Conservation (phyloP, 2,888 invertebrate genomes). For the Julus scanicus region DNA sequence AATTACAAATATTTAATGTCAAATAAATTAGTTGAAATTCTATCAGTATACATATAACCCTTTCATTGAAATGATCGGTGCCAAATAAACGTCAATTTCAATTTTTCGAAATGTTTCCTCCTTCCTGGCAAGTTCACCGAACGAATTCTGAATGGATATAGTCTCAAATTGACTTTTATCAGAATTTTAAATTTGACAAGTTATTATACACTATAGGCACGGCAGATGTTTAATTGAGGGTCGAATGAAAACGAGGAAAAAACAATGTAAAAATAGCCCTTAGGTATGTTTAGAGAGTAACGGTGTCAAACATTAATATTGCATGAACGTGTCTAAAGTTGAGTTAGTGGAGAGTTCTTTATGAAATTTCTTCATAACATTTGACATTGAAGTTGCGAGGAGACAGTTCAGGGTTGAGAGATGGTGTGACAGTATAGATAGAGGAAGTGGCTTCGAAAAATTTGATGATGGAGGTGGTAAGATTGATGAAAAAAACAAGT, state of each 20-base stretch:
- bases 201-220: background rate
- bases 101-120: background rate
- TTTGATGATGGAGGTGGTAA: background rate
- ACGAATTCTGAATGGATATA: background rate
- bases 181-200: slow-evolving; percentile 37
- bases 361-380: background rate
- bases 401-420: slow-evolving; percentile 13
- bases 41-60: background rate
- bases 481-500: background rate
- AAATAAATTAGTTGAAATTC: background rate
- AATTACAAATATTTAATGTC: background rate
- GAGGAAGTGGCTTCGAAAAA: background rate
- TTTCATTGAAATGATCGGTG: background rate
- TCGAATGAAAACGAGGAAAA: background rate
- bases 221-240: slow-evolving; percentile 6
- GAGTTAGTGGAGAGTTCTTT: background rate
- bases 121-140: slow-evolving; percentile 9
- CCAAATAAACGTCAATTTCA: background rate
- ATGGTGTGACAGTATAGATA: slow-evolving; percentile 17
- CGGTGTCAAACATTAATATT: background rate
- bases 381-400: slow-evolving; percentile 8
- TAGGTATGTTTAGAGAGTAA: background rate
- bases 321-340: background rate
- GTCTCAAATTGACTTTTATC: background rate
- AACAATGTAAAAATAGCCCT: background rate